Base-by-base conservation (phyloP, 2,113 vertebrate genomes). In the Cochlearius cochlearius region DNA sequence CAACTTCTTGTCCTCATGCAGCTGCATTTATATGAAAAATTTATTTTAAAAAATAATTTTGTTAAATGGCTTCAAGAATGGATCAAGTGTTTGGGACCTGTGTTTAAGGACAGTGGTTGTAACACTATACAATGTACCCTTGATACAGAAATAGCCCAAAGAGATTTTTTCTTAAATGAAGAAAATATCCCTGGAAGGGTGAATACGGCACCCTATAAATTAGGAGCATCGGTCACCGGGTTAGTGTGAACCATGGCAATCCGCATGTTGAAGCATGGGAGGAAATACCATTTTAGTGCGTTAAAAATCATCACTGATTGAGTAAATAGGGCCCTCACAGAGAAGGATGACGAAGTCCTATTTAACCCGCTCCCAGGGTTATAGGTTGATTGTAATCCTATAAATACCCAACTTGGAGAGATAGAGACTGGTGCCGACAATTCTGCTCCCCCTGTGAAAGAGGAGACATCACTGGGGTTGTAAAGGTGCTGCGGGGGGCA, bases 221-320 rank as follows among this genome's bases (percentile, higher is more conserved):
- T 7, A 49, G 34, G n/a, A 67, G 11, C 32, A 19, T 7, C 4
- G 4, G 36, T 58, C 29, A 12, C 23, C 19, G 52, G 38, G 58
- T 71, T 50, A 39, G 8, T 19, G 12, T 1, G 19, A 88, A 19
- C 29, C 12, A 1, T 1, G 8, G 19, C 77, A 43, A 4, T 59
- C 81, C n/a, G 22, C 47, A 12, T 7, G 14, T 2, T 69, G 64
- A 63, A 55, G 15, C 0, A 0, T 0, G 2, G 9, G 38, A 59
- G 26, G 19, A 79, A 67, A 68, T 7, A 5, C 5, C 56, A 18
- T 55, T 79, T 91, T 8, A 59, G 25, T 19, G 68, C 50, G 10
- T 73, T 81, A 30, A 74, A 92, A 89, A 38, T 49, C 50, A 41
- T 38, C 50, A 5, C 17, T 60, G 27, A 18, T 8, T 27, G 59